phyloP scores from a whole-genome alignment of 23 tunicate genomes.

The Halocynthia roretzi region DNA sequence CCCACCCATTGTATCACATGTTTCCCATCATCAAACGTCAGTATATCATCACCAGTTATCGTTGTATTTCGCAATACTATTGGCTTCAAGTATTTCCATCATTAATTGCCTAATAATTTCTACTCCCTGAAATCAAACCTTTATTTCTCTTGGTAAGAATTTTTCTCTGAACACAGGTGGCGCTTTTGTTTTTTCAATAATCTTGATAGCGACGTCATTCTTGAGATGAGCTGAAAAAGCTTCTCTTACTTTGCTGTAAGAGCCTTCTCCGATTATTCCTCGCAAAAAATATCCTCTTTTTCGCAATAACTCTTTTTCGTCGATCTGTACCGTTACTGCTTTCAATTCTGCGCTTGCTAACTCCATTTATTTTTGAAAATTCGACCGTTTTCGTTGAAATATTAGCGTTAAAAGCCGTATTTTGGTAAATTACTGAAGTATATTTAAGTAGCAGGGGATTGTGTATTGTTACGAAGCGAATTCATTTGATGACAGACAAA shows the following conservation, averaged over 20 bases:
- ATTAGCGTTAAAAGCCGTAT: neutral
- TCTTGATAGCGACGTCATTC: slow-evolving; percentile 83
- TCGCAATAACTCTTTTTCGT: neutral
- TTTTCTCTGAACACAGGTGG: slow-evolving; percentile 60
- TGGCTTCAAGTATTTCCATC: too few species aligned
- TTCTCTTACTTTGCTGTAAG: slow-evolving; percentile 93
- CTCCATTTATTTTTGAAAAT: neutral
- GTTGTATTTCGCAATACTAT: too few species aligned
- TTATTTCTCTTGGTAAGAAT: slow-evolving; percentile 85
- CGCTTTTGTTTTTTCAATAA: slow-evolving; percentile 56
- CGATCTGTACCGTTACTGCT: neutral
- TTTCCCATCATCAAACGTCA: too few species aligned
- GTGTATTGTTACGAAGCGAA: too few species aligned
- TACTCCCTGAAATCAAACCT: neutral
- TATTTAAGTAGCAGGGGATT: too few species aligned
- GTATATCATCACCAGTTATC: too few species aligned
- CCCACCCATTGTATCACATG: too few species aligned
- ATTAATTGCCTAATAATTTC: neutral
- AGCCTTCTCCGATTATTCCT: slow-evolving; percentile 37
- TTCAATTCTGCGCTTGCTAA: neutral
- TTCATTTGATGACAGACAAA: too few species aligned
- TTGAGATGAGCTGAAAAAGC: slow-evolving; percentile 49
- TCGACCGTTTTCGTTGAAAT: neutral
- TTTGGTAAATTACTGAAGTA: neutral
- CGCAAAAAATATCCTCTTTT: slow-evolving; percentile 3